Conservation (phyloP, 2,888 invertebrate species). For the Euzetes globulus region DNA sequence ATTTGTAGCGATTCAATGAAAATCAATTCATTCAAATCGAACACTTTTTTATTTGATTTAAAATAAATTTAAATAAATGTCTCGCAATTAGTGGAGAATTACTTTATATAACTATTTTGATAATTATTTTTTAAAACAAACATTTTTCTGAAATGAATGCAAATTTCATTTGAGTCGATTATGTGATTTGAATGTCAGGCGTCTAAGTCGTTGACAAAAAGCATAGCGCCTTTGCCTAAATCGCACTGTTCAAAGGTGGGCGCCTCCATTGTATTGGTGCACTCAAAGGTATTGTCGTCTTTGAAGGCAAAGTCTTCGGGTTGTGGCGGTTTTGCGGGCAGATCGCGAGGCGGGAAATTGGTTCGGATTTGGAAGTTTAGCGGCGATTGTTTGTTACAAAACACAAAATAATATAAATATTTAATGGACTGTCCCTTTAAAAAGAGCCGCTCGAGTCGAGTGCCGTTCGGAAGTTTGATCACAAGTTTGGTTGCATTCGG, state of each 20-base stretch:
- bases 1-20: too few relatives aligned
- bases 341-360: slow-evolving; percentile 81
- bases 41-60: background rate
- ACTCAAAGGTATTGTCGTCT: slow-evolving; percentile 44
- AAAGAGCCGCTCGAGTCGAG: slow-evolving; percentile 79
- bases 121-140: background rate
- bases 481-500: slow-evolving; percentile 71
- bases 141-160: background rate
- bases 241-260: slow-evolving; percentile 67
- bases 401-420: slow-evolving; percentile 89
- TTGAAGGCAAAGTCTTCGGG: slow-evolving; percentile 42
- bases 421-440: slow-evolving; percentile 67
- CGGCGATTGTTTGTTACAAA: slow-evolving; percentile 89
- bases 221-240: slow-evolving; percentile 77
- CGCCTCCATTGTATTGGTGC: slow-evolving; percentile 46
- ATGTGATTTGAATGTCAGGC: slow-evolving; percentile 50
- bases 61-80: background rate
- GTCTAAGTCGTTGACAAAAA: slow-evolving; percentile 89
- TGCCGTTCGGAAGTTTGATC: slow-evolving; percentile 83
- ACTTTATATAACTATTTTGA: too few relatives aligned
- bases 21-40: background rate
- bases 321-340: slow-evolving; percentile 57
- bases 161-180: background rate
- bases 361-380: slow-evolving; percentile 88
- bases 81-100: background rate